Evolutionary conservation across 2,888 invertebrate species (phyloP).

Genomic region (Pediacus dermestoides): DNA sequence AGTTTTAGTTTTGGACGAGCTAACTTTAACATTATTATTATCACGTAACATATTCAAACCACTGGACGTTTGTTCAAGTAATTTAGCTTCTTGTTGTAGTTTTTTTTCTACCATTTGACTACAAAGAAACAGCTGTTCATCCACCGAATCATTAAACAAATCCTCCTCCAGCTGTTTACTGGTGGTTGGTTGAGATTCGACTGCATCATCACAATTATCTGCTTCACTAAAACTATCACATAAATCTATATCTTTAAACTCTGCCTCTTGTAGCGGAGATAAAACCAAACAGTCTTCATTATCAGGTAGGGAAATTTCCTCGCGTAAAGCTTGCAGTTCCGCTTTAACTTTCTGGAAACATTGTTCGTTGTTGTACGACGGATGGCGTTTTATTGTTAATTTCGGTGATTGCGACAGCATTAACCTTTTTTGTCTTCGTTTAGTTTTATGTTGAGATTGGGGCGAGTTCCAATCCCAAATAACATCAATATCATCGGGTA

Average conservation of each 20-base stretch:
- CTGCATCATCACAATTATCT: not conserved
- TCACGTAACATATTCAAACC: slow-evolving; percentile 15
- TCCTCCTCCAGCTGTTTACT: slow-evolving; percentile 29
- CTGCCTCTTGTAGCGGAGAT: slow-evolving; percentile 36
- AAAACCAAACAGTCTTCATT: slow-evolving; percentile 35
- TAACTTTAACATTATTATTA: slow-evolving; percentile 5
- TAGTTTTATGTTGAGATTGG: slow-evolving; percentile 25
- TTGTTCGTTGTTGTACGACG: slow-evolving; percentile 35
- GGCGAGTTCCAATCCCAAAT: slow-evolving; percentile 54
- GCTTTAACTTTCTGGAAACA: slow-evolving; percentile 43
- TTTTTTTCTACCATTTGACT: slow-evolving; percentile 42
- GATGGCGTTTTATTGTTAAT: slow-evolving; percentile 27
- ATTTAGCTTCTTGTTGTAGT: not conserved
- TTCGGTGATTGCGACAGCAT: slow-evolving; percentile 27
- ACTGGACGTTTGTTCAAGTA: slow-evolving; percentile 11
- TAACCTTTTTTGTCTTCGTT: slow-evolving; percentile 23
- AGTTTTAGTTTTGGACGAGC: slow-evolving; percentile 4
- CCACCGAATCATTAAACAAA: slow-evolving; percentile 44
- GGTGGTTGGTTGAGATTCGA: not conserved
- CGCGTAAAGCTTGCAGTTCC: slow-evolving; percentile 40
- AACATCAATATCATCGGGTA: slow-evolving; percentile 46
- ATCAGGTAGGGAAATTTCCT: slow-evolving; percentile 36
- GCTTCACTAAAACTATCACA: not conserved
- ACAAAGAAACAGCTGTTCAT: slow-evolving; percentile 41
- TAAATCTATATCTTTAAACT: slow-evolving; percentile 25